Conservation (phyloP, 2,797 vertebrate species). For the Xiphophorus birchmanni region DNA sequence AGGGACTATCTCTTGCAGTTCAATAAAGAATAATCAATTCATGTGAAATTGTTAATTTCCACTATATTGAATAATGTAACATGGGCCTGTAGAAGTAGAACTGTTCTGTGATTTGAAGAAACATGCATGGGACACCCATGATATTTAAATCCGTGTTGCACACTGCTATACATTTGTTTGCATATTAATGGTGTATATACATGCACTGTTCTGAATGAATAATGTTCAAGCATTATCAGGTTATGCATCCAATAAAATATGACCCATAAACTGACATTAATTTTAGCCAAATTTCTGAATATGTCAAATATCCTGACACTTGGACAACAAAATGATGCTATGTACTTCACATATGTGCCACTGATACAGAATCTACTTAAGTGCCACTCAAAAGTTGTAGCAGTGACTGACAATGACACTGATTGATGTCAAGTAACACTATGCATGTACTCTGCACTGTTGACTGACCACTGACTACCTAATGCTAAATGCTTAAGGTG, state of each 20-base stretch:
- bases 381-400: not conserved
- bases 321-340: not conserved
- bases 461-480: not conserved
- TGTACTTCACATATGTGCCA: not conserved
- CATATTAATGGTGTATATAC: not conserved
- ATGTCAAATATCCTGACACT: not conserved
- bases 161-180: not conserved
- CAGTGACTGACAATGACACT: not conserved
- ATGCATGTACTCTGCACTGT: not conserved
- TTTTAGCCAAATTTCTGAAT: not conserved
- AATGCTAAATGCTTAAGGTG: not conserved
- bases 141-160: not conserved
- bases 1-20: not conserved
- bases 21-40: not conserved
- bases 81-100: not conserved
- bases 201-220: not conserved
- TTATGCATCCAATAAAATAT: too few species aligned
- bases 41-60: not conserved
- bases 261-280: not conserved
- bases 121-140: not conserved
- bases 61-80: not conserved
- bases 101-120: not conserved
- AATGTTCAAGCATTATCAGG: not conserved
- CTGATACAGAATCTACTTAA: not conserved
- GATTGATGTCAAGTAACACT: not conserved